A percentile compares a stretch with the other conserved stretches of the same genome.
Evolutionary conservation across 2,888 invertebrate species (phyloP).

Genomic region (Aleiodes leptofemur): DNA sequence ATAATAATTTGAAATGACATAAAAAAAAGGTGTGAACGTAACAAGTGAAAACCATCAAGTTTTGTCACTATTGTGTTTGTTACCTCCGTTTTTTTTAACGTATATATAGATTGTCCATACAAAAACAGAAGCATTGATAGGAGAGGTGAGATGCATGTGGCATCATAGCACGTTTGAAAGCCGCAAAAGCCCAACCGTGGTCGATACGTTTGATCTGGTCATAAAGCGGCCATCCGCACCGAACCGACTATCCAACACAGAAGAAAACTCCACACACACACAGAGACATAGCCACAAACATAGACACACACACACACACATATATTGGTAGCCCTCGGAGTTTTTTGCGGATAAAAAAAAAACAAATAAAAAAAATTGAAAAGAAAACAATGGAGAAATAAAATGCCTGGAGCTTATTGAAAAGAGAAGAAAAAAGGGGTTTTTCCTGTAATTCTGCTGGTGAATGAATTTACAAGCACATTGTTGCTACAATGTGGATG

Average conservation of each 20-base stretch:
- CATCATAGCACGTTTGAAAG: slow-evolving; percentile 57
- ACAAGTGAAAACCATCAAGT: no score
- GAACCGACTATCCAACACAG: slow-evolving; percentile 45
- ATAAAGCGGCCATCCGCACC: slow-evolving; percentile 55
- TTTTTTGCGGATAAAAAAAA: slow-evolving; percentile 18
- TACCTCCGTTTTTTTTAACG: not conserved
- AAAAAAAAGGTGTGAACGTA: no score
- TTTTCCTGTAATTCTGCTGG: no score
- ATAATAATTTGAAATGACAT: no score
- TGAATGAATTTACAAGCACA: no score
- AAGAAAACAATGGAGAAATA: slow-evolving; percentile 18
- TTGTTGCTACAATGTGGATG: no score
- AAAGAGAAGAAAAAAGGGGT: not conserved
- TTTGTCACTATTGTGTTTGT: no score
- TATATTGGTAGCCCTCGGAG: not conserved
- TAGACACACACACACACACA: no score
- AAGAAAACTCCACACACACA: not conserved
- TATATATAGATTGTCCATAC: not conserved
- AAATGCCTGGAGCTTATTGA: not conserved
- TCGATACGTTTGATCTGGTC: slow-evolving; percentile 68
- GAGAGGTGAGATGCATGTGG: slow-evolving; percentile 45
- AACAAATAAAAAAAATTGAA: not conserved
- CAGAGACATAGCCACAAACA: not conserved
- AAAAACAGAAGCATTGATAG: slow-evolving; percentile 2
- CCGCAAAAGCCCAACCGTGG: slow-evolving; percentile 63